Conservation (phyloP, 2,797 vertebrate genomes). For the Buphagus erythrorhynchus region DNA sequence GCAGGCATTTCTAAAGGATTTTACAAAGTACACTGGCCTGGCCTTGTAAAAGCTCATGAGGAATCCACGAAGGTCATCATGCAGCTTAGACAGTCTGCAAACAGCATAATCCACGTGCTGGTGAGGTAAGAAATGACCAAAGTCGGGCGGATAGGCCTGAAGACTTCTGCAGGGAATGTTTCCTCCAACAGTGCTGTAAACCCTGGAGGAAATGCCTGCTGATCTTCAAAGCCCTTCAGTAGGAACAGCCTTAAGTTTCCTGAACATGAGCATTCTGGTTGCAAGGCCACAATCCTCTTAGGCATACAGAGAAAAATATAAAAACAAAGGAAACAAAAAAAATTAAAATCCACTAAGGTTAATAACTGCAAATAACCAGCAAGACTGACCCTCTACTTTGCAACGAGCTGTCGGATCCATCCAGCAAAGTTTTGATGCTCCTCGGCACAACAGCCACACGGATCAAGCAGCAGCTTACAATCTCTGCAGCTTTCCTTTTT, state of each 20-base stretch:
- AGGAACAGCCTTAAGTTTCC: slow-evolving; percentile 52
- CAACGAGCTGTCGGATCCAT: slow-evolving; percentile 55
- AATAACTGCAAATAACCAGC: slow-evolving; percentile 20
- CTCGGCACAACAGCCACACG: slow-evolving; percentile 37
- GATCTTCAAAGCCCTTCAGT: slow-evolving; percentile 61
- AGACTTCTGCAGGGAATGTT: slow-evolving; percentile 10
- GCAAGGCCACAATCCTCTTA: slow-evolving; percentile 12
- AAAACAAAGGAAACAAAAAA: slow-evolving; percentile 15
- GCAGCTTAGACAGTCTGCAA: slow-evolving; percentile 60
- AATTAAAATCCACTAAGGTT: neutral
- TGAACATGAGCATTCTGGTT: slow-evolving; percentile 40
- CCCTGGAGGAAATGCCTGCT: slow-evolving; percentile 60
- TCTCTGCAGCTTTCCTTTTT: slow-evolving; percentile 53
- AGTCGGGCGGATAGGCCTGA: neutral
- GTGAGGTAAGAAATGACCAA: slow-evolving; percentile 38
- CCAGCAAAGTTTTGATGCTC: slow-evolving; percentile 57
- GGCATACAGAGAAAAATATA: neutral
- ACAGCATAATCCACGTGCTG: slow-evolving; percentile 43
- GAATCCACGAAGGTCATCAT: slow-evolving; percentile 43
- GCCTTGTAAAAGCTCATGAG: slow-evolving; percentile 60
- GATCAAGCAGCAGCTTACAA: slow-evolving; percentile 39
- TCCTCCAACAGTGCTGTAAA: slow-evolving; percentile 49
- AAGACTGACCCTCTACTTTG: slow-evolving; percentile 57
- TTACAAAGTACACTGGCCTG: slow-evolving; percentile 36
- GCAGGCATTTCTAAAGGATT: slow-evolving; percentile 61